Evolutionary conservation across 1,140 invertebrate species (phyloP), one percentile per base, ranked within the genome.

Genomic region (Samia ricini): DNA sequence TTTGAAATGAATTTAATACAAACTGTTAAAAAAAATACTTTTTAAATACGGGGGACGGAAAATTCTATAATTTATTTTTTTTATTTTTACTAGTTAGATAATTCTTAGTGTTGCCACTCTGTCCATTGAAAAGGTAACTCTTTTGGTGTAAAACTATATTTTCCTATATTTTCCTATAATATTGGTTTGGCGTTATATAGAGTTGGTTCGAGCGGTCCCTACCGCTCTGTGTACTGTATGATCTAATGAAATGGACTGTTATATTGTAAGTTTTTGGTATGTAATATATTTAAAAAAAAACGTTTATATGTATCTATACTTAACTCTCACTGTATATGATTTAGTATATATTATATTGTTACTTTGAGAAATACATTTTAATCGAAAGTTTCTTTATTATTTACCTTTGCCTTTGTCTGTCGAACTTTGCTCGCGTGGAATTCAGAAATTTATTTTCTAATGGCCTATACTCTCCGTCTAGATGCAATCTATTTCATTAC

Each of bases 341-440:
- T 42, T 42, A 42, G 33, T 42, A 15, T 42, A 42, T 15, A n/a
- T n/a, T n/a, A n/a, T n/a, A n/a, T 29, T 42, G 33, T 42, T 42
- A 42, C 33, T 42, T 42, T 42, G 33, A 42, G 33, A 42, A 42
- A 42, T 42, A 42, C n/a, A 42, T 42, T 42, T 42, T 15, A 42
- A 42, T 42, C 33, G n/a, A 42, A 42, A 8, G 12, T 42, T 3
- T 42, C 7, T 42, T 42, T 42, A 42, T 42, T 42, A 42, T 42
- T 42, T 42, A 42, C 33, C 33, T 12, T 42, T 12, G 4, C 1
- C 15, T 4, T 42, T 42, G 12, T n/a, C n/a, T n/a, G n/a, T n/a
- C n/a, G n/a, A n/a, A n/a, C n/a, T n/a, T n/a, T n/a, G n/a, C n/a
- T n/a, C n/a, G n/a, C n/a, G n/a, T n/a, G n/a, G n/a, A n/a, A n/a